These are phyloP conservation scores for Cistogaster globosa DNA, from an alignment of 2,888 invertebrate species.

Conservation along the genomic window DNA sequence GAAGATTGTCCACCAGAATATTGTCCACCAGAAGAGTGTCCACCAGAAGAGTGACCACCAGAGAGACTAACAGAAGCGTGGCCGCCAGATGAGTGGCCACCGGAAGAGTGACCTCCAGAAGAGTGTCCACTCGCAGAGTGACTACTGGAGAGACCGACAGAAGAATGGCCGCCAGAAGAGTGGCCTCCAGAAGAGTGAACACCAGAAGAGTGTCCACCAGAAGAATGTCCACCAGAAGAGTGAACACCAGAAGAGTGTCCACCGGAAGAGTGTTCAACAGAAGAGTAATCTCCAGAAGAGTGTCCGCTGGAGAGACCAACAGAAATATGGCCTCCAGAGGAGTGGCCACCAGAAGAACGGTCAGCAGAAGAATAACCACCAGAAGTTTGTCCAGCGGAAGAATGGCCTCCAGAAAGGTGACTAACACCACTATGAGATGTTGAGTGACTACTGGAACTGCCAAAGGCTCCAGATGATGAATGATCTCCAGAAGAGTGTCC, in stretches of 20 bases:
- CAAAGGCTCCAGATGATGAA: background rate
- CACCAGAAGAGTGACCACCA: too few species aligned
- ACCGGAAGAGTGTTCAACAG: background rate
- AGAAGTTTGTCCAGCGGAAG: constrained; percentile 5
- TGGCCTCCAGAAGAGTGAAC: too few species aligned
- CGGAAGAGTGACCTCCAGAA: background rate
- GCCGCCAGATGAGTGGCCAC: background rate
- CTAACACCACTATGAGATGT: background rate
- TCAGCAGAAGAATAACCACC: background rate
- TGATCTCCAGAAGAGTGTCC: background rate
- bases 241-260: too few species aligned
- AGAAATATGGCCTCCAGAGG: too few species aligned
- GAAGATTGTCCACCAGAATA: too few species aligned
- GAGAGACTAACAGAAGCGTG: too few species aligned
- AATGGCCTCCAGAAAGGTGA: background rate
- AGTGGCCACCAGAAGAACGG: background rate
- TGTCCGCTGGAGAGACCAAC: too few species aligned
- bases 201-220: too few species aligned
- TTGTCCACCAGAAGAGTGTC: too few species aligned
- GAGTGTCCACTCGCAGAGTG: background rate
- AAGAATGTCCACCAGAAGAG: too few species aligned
- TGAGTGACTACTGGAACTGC: constrained; percentile 4
- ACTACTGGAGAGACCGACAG: background rate
- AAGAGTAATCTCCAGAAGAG: background rate
- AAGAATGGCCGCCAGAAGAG: background rate